Evolutionary conservation across 2,113 vertebrate genomes (phyloP), one percentile per base, ranked within the genome.

Genomic region (Rhegmatorhina hoffmannsi): DNA sequence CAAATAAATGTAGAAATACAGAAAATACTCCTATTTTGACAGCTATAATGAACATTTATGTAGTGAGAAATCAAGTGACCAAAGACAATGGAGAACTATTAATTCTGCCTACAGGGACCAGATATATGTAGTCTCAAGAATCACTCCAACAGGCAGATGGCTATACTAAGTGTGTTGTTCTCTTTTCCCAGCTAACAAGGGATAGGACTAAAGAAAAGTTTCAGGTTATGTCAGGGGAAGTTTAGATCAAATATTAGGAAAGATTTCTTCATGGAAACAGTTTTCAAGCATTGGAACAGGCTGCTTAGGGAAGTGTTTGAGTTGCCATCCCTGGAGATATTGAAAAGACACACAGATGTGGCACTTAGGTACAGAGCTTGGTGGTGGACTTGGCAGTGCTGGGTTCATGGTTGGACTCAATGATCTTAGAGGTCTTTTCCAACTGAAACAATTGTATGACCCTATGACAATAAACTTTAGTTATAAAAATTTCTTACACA

Each of bases 61-160:
- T 56, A 50, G 34, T 34, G 52, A 89, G 47, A 94, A 86, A 69
- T 50, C 26, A 70, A 11, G 52, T 86, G 38, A 59, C 47, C 38
- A 40, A 70, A 70, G 36, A 58, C 34, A 33, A 50, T 21, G 38
- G 28, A 63, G 38, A 85, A n/a, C 13, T 50, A 69, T 47, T 16
- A 29, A 46, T n/a, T 89, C 62, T 89, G 6, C 50, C 23, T 55
- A 21, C 4, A 29, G 29, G 43, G 38, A 70, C 10, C 9, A 88
- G 75, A 80, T 76, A 66, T 34, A 36, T 2, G 4, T 19, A 59
- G 12, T 26, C 24, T 73, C 3, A 43, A 50, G 21, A 28, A 55
- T n/a, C 0, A 1, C 19, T 80, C 15, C 0, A 2, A 24, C 17
- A 69, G 1, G 9, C 70, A 80, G 46, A 50, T 21, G 10, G 8